Base-by-base conservation (phyloP, 1,140 invertebrate genomes). In the Paracyclopina nana region DNA sequence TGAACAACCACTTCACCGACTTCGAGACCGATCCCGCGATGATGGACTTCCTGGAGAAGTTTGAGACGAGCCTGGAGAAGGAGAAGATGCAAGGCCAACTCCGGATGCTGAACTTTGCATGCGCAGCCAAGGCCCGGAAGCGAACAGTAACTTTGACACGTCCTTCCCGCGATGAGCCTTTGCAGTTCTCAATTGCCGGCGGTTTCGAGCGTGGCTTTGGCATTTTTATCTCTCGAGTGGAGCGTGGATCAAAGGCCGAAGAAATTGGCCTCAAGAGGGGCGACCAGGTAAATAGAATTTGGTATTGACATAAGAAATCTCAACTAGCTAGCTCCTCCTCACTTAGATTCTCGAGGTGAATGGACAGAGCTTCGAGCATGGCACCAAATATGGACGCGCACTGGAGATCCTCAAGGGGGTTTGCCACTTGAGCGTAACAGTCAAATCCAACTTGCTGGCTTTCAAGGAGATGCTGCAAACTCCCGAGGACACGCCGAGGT, bases 1-100 rank as follows among this genome's bases (percentile, higher is more conserved):
- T 97, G 0, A 97, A 96, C 63, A 97, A 96, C 65, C 92, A 98
- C 68, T 98, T 97, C 61, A 95, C 90, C 22, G 94, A 98, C 63
- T 99, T 98, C 68, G 94, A 99, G 68, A 90, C 79, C 5, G 82
- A 92, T 68, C 78, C 84, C 25, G 75, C 77, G 28, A 92, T 98
- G 87, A 92, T 92, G 76, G 85, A 90, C 56, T 92, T 95, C 62
- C 66, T 98, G 40, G 88, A 96, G 64, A 77, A 77, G 45, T 97
- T 97, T 69, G 90, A 97, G 67, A 68, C 71, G 38, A 75, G 75
- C 49, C 66, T 94, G 45, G 84, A 88, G 59, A 68, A 71, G 53
- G 80, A 86, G 58, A 82, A 82, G 59, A 81, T 90, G 80, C 72
- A 77, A 43, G 81, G 79, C 28, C 75, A 78, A 64, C 66, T 72